phyloP scores from a whole-genome alignment of 2,797 vertebrate species.

The Hippoglossus hippoglossus region DNA sequence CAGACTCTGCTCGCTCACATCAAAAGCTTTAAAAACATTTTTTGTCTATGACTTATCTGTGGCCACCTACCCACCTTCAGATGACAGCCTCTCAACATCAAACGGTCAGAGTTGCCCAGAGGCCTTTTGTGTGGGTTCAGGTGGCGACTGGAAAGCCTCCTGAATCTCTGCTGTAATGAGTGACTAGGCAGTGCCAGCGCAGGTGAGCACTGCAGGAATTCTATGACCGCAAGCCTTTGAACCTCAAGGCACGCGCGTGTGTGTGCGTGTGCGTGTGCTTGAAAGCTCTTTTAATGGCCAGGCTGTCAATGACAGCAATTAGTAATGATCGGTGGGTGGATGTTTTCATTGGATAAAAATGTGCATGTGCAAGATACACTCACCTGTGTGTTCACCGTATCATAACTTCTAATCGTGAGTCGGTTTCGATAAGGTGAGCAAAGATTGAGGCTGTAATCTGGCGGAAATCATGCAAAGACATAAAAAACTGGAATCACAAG shows the following conservation, averaged over 20 bases:
- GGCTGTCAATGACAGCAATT: conserved; percentile 12
- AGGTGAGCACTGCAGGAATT: conserved; percentile 80
- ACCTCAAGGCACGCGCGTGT: conserved; percentile 24
- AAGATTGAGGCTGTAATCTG: neutral
- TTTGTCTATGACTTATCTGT: conserved; percentile 53
- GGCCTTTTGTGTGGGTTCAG: conserved; percentile 79
- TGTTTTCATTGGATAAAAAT: conserved; percentile 14
- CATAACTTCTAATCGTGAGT: neutral
- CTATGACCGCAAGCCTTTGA: conserved; percentile 74
- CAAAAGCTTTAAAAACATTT: conserved; percentile 61
- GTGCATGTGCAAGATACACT: neutral
- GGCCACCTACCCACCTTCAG: conserved; percentile 51
- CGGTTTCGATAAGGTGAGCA: too few relatives aligned
- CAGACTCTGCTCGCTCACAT: conserved; percentile 48
- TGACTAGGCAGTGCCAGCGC: conserved; percentile 67
- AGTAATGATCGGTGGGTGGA: conserved; percentile 15
- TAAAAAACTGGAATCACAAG: neutral
- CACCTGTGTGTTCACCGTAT: neutral
- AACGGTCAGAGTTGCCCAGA: conserved; percentile 72
- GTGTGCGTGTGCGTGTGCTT: conserved; percentile 17
- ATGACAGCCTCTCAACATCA: conserved; percentile 78
- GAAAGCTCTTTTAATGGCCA: conserved; percentile 17
- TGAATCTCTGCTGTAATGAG: conserved; percentile 70
- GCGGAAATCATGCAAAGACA: neutral
- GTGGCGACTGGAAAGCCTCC: conserved; percentile 67